These are phyloP conservation scores for Plotosus lineatus DNA, from an alignment of 2,113 vertebrate species.

Conservation along the genomic window DNA sequence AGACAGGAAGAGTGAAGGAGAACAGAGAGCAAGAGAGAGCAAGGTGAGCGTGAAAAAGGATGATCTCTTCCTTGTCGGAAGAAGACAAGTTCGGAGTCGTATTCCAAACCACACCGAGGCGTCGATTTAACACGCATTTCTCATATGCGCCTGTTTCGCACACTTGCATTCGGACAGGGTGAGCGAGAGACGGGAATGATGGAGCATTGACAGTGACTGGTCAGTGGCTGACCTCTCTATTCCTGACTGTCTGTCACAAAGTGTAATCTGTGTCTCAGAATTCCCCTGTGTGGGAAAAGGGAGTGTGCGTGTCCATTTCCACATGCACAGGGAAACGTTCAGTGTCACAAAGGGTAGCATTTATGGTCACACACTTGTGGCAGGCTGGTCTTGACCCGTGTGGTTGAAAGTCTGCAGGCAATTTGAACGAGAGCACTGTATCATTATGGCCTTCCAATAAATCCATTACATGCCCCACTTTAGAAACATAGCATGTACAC, in stretches of 20 bases:
- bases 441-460: constrained; percentile 46
- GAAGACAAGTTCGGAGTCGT: constrained; percentile 28
- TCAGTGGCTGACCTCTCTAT: constrained; percentile 44
- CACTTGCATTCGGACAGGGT: not conserved
- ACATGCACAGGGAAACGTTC: constrained; percentile 14
- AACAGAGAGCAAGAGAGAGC: constrained; percentile 29
- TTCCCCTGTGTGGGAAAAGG: constrained; percentile 2
- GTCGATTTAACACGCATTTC: constrained; percentile 28
- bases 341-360: constrained; percentile 30
- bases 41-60: constrained; percentile 37
- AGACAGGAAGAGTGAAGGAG: constrained; percentile 29
- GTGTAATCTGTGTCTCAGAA: constrained; percentile 37
- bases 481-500: constrained; percentile 41
- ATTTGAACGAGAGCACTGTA: constrained; percentile 42
- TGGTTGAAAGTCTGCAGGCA: constrained; percentile 43
- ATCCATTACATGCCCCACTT: constrained; percentile 50
- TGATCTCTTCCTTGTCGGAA: constrained; percentile 30
- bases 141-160: not conserved
- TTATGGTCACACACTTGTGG: constrained; percentile 39
- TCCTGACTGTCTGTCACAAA: constrained; percentile 41
- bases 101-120: constrained; percentile 41
- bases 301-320: constrained; percentile 33
- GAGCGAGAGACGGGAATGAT: constrained; percentile 24
- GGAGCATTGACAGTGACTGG: constrained; percentile 38
- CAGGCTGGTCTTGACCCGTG: constrained; percentile 39